Evolutionary conservation across 2,888 invertebrate species (phyloP).

Genomic region (Punctoribates punctum): DNA sequence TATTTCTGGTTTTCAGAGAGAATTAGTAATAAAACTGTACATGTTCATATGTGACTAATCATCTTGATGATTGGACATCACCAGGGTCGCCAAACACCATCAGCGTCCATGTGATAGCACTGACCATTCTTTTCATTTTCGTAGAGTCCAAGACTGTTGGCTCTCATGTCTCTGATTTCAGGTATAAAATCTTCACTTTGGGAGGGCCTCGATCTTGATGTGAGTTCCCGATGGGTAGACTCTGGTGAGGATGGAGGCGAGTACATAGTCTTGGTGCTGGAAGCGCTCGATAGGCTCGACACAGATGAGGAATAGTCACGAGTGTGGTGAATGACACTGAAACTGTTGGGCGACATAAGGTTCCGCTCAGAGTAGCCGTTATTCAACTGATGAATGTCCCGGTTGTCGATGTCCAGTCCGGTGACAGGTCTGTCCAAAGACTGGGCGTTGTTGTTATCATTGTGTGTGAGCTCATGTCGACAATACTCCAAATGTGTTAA

Average conservation of each 20-base stretch:
- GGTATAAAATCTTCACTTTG: constrained; percentile 2
- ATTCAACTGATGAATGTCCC: background rate
- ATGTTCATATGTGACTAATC: background rate
- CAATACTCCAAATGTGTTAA: constrained; percentile 11
- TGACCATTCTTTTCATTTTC: background rate
- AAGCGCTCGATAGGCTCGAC: background rate
- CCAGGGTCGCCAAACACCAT: constrained; percentile 21
- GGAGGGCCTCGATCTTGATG: no score
- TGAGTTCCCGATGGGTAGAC: background rate
- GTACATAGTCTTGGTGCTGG: background rate
- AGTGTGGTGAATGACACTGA: constrained; percentile 16
- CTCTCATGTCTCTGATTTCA: background rate
- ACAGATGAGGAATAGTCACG: background rate
- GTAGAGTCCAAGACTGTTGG: background rate
- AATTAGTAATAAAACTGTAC: background rate
- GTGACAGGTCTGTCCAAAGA: background rate
- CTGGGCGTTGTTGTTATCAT: background rate
- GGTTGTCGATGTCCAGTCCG: background rate
- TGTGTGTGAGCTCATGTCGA: background rate
- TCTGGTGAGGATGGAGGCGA: background rate
- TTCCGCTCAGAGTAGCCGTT: background rate
- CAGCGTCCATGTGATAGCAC: constrained; percentile 11
- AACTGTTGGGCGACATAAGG: background rate
- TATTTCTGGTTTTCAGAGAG: background rate
- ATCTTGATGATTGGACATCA: background rate